Conservation (phyloP, 2,797 vertebrate genomes). For the Dipus sagitta region DNA sequence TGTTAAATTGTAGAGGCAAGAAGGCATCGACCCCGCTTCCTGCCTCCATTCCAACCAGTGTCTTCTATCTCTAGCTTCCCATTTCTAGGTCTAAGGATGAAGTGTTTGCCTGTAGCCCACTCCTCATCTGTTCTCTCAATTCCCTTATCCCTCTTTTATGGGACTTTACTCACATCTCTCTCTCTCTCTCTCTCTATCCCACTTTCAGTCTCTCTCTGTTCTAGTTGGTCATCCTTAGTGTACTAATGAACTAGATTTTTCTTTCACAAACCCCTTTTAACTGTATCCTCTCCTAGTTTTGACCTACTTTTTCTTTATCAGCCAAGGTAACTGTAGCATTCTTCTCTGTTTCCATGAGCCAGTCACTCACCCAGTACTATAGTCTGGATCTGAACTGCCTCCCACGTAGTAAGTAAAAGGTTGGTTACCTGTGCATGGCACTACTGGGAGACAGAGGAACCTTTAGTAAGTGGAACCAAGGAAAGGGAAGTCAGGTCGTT, state of each 20-base stretch:
- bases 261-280: not conserved
- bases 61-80: not conserved
- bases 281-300: not conserved
- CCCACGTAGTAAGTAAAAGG: not conserved
- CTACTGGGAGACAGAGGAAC: not conserved
- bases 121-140: not conserved
- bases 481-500: not conserved
- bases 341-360: not conserved
- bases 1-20: not conserved
- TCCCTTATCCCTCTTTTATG: not conserved
- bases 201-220: not conserved
- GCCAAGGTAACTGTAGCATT: constrained; percentile 1
- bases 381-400: not conserved
- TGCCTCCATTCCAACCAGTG: not conserved
- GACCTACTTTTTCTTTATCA: not conserved
- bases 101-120: not conserved
- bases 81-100: not conserved
- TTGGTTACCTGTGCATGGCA: not conserved
- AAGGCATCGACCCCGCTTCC: not conserved
- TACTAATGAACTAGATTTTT: not conserved
- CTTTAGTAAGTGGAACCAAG: not conserved
- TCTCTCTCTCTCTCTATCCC: not conserved
- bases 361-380: not conserved
- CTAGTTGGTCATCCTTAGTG: constrained; percentile 10
- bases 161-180: not conserved